A percentile compares a stretch with the other conserved stretches of the same genome.
These are phyloP conservation scores for Anoplopoma fimbria DNA, from an alignment of 2,113 vertebrate species.

Conservation along the genomic window DNA sequence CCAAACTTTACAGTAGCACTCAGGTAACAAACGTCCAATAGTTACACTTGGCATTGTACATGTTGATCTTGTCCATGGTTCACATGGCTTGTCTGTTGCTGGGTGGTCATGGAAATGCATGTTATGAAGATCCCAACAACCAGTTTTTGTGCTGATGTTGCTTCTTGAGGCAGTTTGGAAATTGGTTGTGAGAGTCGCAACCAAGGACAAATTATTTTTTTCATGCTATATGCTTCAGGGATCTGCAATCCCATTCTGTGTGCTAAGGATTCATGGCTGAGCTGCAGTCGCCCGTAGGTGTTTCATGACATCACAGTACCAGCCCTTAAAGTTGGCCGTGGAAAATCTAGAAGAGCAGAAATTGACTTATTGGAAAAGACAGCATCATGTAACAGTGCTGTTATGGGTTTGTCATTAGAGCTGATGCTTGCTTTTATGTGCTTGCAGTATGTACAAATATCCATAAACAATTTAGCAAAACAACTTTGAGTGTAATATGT, in stretches of 20 bases:
- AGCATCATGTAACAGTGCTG: neutral
- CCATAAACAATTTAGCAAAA: neutral
- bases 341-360: constrained; percentile 5
- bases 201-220: constrained; percentile 56
- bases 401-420: neutral
- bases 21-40: neutral
- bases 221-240: constrained; percentile 28
- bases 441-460: neutral
- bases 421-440: neutral
- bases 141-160: constrained; percentile 33
- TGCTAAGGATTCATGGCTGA: constrained; percentile 34
- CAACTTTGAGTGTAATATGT: neutral
- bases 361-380: constrained; percentile 3
- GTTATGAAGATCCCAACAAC: constrained; percentile 17
- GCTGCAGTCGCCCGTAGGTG: constrained; percentile 39
- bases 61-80: neutral
- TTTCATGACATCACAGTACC: constrained; percentile 50
- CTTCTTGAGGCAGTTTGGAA: constrained; percentile 48
- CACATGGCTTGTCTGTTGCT: neutral
- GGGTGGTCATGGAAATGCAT: constrained; percentile 7
- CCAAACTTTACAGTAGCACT: neutral
- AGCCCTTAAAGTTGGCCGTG: constrained; percentile 1
- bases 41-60: neutral
- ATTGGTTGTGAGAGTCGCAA: constrained; percentile 23
- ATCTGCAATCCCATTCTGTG: constrained; percentile 33